Evolutionary conservation across 2,888 invertebrate genomes (phyloP).

Genomic region (Caenorhabditis sp.): DNA sequence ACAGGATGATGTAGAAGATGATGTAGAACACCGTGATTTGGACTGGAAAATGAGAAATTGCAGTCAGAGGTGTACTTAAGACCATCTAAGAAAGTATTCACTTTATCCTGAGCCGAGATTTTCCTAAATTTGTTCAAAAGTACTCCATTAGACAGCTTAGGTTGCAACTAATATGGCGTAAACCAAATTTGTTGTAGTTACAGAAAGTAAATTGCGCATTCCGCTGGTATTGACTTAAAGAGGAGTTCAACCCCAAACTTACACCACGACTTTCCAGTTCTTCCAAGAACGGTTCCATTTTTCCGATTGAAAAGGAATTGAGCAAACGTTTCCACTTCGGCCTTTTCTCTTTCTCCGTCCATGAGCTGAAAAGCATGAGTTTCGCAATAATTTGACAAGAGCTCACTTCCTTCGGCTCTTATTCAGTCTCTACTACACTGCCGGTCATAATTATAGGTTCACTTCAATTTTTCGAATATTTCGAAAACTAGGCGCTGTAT

Average conservation of each 20-base stretch:
- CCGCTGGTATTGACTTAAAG: no score
- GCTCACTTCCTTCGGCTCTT: slow-evolving; percentile 20
- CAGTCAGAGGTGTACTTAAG: no score
- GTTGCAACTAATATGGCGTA: no score
- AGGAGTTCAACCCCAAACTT: slow-evolving; percentile 40
- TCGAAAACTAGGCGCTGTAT: no score
- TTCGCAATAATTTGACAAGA: background rate
- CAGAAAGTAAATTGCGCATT: no score
- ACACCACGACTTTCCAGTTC: slow-evolving; percentile 78
- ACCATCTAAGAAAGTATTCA: no score
- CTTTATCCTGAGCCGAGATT: no score
- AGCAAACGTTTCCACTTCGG: slow-evolving; percentile 67
- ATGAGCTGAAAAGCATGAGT: slow-evolving; percentile 73
- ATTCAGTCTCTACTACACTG: slow-evolving; percentile 58
- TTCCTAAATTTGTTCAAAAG: no score
- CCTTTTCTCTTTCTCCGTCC: slow-evolving; percentile 70
- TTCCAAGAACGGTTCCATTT: slow-evolving; percentile 74
- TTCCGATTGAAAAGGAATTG: slow-evolving; percentile 77
- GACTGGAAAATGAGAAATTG: slow-evolving; percentile 84
- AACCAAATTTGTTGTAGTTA: no score
- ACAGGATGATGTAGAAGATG: slow-evolving; percentile 92
- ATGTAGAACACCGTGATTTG: slow-evolving; percentile 96
- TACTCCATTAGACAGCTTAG: no score
- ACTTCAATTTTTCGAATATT: no score
- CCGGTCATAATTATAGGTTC: no score